Percentiles rank a stretch among this genome's conserved stretches.
Conservation (phyloP, 2,888 invertebrate genomes). For the Omphaloscelis lunosa region DNA sequence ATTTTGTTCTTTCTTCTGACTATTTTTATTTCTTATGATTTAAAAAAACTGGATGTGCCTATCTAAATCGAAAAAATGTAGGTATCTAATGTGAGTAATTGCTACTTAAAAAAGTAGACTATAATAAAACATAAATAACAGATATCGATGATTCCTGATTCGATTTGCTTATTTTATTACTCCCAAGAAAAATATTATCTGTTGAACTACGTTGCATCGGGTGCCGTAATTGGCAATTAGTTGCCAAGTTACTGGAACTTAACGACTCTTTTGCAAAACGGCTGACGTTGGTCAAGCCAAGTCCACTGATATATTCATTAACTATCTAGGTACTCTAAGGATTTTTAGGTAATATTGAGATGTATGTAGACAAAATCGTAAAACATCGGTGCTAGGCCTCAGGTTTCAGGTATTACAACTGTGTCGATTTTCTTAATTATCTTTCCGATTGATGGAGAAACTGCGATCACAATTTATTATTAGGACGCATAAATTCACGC, state of each 20-base stretch:
- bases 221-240: slow-evolving; percentile 40
- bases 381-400: background rate
- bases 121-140: background rate
- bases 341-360: too few species aligned
- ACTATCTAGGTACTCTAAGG: background rate
- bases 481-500: background rate
- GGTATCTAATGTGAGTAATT: too few species aligned
- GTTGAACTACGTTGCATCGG: slow-evolving; percentile 23
- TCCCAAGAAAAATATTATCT: slow-evolving; percentile 30
- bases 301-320: slow-evolving; percentile 20
- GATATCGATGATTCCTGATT: background rate
- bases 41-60: too few species aligned
- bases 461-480: background rate
- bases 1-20: too few species aligned
- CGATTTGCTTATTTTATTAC: background rate
- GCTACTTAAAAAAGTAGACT: background rate
- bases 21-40: too few species aligned
- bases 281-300: slow-evolving; percentile 14
- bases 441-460: background rate
- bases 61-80: too few species aligned
- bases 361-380: too few species aligned
- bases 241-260: slow-evolving; percentile 24
- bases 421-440: background rate
- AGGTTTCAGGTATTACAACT: background rate
- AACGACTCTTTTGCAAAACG: slow-evolving; percentile 15